phyloP scores from a whole-genome alignment of 2,113 vertebrate genomes.

The Menura novaehollandiae region DNA sequence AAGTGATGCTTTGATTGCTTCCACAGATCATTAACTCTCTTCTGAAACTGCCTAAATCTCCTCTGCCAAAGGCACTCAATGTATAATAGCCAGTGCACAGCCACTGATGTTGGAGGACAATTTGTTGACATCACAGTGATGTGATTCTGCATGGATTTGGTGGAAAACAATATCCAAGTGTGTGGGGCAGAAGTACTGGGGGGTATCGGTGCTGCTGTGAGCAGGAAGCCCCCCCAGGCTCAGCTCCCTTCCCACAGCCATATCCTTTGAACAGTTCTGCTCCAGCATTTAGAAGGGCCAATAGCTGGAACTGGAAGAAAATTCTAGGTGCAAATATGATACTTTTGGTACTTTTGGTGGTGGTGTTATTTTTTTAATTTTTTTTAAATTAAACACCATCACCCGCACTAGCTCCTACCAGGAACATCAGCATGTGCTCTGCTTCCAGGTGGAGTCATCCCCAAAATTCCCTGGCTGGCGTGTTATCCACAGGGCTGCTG shows the following conservation, averaged over 20 bases:
- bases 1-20: not conserved
- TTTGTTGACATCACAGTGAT: fast-evolving
- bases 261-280: not conserved
- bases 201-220: not conserved
- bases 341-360: not conserved
- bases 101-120: not conserved
- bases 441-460: not conserved
- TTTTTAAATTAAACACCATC: not conserved
- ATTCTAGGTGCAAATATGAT: not conserved
- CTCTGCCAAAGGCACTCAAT: not conserved
- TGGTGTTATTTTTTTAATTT: fast-evolving
- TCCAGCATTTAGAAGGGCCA: not conserved
- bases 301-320: not conserved
- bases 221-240: not conserved
- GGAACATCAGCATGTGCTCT: not conserved
- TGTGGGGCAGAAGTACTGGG: not conserved
- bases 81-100: not conserved
- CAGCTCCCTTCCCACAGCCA: not conserved
- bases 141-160: not conserved
- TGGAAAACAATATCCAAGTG: fast-evolving
- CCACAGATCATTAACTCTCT: not conserved
- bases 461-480: not conserved
- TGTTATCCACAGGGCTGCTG: not conserved
- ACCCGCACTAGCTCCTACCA: not conserved
- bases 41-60: not conserved